Percentiles rank a stretch among this genome's conserved stretches.
Conservation (phyloP, 2,888 invertebrate genomes). For the Andrena bicolor region DNA sequence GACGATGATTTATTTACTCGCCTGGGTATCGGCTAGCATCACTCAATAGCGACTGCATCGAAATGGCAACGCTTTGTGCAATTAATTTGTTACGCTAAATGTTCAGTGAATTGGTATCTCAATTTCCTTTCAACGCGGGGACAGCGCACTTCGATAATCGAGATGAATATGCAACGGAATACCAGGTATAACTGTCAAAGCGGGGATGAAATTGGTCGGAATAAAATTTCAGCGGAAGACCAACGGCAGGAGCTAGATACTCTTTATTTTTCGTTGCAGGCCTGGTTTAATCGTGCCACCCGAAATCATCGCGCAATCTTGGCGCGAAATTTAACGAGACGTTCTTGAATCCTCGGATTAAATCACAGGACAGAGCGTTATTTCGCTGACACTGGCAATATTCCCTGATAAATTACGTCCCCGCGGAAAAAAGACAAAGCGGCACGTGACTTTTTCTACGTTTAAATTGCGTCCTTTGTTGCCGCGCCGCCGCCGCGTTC, state of each 20-base stretch:
- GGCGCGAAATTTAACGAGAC: neutral
- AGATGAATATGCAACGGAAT: too few relatives aligned
- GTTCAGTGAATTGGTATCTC: slow-evolving; percentile 33
- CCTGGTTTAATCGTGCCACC: neutral
- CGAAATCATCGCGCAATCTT: neutral
- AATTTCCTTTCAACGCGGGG: slow-evolving; percentile 3
- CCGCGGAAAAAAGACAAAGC: neutral
- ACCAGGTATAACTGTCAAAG: neutral
- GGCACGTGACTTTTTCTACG: neutral
- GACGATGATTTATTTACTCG: slow-evolving; percentile 29
- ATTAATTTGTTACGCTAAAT: slow-evolving; percentile 43
- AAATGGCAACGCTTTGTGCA: slow-evolving; percentile 9
- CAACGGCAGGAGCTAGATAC: neutral
- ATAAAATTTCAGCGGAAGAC: neutral
- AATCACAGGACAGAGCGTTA: too few relatives aligned
- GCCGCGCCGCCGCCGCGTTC: neutral
- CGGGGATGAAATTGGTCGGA: neutral
- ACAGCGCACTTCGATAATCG: slow-evolving; percentile 13
- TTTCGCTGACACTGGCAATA: too few relatives aligned
- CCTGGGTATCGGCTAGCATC: slow-evolving; percentile 15
- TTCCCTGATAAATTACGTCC: slow-evolving; percentile 20
- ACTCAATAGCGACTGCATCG: slow-evolving; percentile 10
- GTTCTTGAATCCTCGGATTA: neutral
- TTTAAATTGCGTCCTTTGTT: slow-evolving; percentile 12
- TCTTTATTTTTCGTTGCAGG: too few relatives aligned